Base-by-base conservation (phyloP, 2,888 invertebrate genomes). In the Abscondita cerata region DNA sequence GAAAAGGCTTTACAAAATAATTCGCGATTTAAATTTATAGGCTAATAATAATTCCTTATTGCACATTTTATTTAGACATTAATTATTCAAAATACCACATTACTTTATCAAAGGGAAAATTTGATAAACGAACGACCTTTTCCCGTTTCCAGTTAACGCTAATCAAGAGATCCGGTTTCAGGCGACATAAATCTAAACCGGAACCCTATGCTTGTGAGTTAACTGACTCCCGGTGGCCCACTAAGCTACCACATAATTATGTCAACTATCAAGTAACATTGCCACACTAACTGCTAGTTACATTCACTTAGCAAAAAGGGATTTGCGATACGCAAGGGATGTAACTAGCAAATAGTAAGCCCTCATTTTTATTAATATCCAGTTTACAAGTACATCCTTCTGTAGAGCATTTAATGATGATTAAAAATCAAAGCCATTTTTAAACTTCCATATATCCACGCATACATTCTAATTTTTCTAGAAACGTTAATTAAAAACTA, bases 141-240 rank as follows among this genome's bases (percentile, higher is more conserved):
- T 70, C 68, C 69, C 73, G 75, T 72, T 52, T 16, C 59, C 52
- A 55, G 51, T 52, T 55, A 55, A 52, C 55, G 59, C 56, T 68
- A 69, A 70, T 70, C 68, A 69, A 74, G 65, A 65, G 74, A 75
- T 78, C 78, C 72, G 75, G 75, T 76, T 77, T 73, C 77, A 72
- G 71, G 68, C 73, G 71, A 73, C 74, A 79, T 80, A 79, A 79
- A 79, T 79, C 78, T 74, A 75, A 75, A 75, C 73, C 75, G 73
- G 75, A 77, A 72, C 74, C 70, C 73, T 65, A 56, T 47, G 62
- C 46, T 63, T 58, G 73, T 70, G 78, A 79, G 78, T 79, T 80
- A 80, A 80, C 79, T 77, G 79, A 78, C 78, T 80, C 80, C 80
- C 80, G 75, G 72, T 80, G 78, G 80, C 79, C 79, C 78, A 80